Evolutionary conservation across 2,888 invertebrate species (phyloP).

Genomic region (Thymelicus acteon): DNA sequence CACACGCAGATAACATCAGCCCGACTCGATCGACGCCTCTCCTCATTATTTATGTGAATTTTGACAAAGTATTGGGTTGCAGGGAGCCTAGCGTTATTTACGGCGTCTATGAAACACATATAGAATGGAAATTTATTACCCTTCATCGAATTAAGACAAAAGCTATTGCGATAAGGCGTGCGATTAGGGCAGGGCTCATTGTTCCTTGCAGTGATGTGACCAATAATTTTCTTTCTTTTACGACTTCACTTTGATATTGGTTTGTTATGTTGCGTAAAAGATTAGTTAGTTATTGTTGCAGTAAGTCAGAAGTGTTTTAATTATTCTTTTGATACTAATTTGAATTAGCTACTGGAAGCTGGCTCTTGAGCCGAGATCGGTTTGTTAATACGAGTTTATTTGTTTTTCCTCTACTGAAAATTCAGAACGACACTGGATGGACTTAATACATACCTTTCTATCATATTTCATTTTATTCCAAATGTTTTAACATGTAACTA

Average conservation of each 20-base stretch:
- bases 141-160: conserved; percentile 80
- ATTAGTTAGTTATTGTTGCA: conserved; percentile 37
- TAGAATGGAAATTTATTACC: conserved; percentile 57
- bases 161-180: conserved; percentile 71
- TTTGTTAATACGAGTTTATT: too few species aligned
- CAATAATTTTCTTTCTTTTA: conserved; percentile 73
- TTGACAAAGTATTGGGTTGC: conserved; percentile 69
- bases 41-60: conserved; percentile 82
- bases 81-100: conserved; percentile 79
- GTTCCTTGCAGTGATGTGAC: conserved; percentile 72
- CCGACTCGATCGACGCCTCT: conserved; percentile 53
- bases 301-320: too few species aligned
- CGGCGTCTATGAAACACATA: conserved; percentile 62
- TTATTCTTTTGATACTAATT: too few species aligned
- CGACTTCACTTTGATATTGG: conserved; percentile 67
- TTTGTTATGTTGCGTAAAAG: conserved; percentile 30
- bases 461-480: too few species aligned
- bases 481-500: too few species aligned
- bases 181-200: conserved; percentile 73
- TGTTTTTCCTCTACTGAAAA: too few species aligned
- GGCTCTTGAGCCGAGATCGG: too few species aligned
- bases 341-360: too few species aligned
- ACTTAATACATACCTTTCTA: too few species aligned
- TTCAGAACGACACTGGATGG: too few species aligned
- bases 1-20: conserved; percentile 74